Evolutionary conservation across 2,797 vertebrate genomes (phyloP).

Genomic region (Numenius phaeopus): DNA sequence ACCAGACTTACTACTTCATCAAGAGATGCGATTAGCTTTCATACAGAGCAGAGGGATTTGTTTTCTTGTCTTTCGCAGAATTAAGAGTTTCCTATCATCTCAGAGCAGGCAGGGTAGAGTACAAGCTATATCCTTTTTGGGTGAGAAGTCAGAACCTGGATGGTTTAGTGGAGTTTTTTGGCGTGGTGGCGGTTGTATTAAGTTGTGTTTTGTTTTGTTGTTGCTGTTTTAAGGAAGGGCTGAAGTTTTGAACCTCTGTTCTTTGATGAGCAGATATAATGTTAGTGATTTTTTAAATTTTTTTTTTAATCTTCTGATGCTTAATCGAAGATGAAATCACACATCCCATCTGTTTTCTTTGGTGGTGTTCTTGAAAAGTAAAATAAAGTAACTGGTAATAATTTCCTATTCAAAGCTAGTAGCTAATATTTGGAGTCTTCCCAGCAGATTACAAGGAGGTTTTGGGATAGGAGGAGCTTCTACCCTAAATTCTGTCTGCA

Average conservation of each 20-base stretch:
- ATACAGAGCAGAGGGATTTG: fast-evolving
- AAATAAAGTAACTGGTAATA: not conserved
- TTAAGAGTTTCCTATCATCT: not conserved
- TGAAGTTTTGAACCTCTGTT: not conserved
- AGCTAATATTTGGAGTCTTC: not conserved
- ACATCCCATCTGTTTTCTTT: not conserved
- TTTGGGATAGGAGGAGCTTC: not conserved
- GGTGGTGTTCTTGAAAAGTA: not conserved
- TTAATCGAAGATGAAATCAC: not conserved
- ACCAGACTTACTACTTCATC: not conserved
- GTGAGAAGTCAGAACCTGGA: not conserved
- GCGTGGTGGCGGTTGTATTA: too few relatives aligned
- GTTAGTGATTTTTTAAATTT: not conserved
- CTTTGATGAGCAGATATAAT: not conserved
- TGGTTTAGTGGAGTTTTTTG: not conserved
- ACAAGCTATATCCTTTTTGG: too few relatives aligned
- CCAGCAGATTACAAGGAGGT: not conserved
- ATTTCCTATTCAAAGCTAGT: not conserved
- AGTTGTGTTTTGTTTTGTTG: fast-evolving
- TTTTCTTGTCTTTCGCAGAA: not conserved
- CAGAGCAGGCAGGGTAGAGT: not conserved
- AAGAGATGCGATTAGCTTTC: not conserved
- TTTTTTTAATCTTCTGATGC: not conserved
- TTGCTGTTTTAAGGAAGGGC: not conserved
- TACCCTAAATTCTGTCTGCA: not conserved